Evolutionary conservation across 2,797 vertebrate genomes (phyloP).

Genomic region (Stomatorhinus walkeri): DNA sequence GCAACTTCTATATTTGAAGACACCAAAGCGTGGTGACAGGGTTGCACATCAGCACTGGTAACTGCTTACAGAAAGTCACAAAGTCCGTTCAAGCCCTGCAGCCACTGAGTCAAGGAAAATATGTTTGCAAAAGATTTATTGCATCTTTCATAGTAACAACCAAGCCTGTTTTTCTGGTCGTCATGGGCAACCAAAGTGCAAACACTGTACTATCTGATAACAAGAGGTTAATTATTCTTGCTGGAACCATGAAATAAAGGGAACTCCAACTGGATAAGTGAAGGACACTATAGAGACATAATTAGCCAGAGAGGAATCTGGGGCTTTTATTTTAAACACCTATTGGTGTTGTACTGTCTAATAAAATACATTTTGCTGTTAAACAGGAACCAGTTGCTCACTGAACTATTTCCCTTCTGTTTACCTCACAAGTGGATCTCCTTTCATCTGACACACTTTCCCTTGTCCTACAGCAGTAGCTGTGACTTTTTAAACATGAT

Average conservation of each 20-base stretch:
- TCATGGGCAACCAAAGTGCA: slow-evolving; percentile 1
- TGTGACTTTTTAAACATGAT: neutral
- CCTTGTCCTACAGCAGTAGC: neutral
- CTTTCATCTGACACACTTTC: neutral
- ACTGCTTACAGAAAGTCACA: neutral
- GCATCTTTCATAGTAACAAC: neutral
- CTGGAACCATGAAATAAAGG: neutral
- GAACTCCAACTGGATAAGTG: neutral
- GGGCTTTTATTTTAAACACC: neutral
- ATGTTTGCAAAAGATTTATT: neutral
- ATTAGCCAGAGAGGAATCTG: neutral
- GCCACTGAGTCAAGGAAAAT: neutral
- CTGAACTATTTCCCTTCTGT: neutral
- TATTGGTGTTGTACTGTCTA: neutral
- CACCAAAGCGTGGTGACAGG: neutral
- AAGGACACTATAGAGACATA: neutral
- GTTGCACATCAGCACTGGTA: neutral
- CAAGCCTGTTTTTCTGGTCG: neutral
- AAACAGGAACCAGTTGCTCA: neutral
- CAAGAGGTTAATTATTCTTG: neutral
- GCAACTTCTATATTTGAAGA: neutral
- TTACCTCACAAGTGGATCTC: neutral
- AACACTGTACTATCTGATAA: neutral
- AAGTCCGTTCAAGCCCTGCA: neutral
- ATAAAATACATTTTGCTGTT: neutral